phyloP scores from a whole-genome alignment of 2,113 vertebrate genomes.

The Dendropsophus ebraccatus region DNA sequence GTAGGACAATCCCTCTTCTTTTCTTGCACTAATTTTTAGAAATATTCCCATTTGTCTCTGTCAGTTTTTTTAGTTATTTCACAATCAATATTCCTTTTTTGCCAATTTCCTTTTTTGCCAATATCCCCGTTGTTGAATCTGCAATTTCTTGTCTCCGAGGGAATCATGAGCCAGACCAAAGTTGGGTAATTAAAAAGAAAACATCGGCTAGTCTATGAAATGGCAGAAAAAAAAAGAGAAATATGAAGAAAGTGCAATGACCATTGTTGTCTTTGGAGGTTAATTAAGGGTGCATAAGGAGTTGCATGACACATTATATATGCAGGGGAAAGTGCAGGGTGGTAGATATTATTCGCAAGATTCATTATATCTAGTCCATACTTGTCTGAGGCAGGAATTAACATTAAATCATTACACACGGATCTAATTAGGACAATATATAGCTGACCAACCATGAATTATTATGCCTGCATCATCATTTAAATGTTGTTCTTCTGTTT shows the following conservation, averaged over 20 bases:
- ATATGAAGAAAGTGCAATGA: not conserved
- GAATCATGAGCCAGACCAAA: not conserved
- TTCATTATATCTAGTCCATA: conserved; percentile 17
- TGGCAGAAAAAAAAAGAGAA: not conserved
- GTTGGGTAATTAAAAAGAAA: not conserved
- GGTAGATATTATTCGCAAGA: conserved; percentile 15
- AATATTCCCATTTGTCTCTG: no score
- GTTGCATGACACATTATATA: not conserved
- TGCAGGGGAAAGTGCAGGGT: not conserved
- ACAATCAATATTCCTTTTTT: not conserved
- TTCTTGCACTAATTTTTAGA: no score
- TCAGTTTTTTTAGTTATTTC: not conserved
- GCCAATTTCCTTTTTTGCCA: not conserved
- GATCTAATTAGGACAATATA: not conserved
- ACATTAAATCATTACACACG: not conserved
- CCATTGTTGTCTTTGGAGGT: not conserved
- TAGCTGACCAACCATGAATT: not conserved
- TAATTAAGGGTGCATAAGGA: not conserved
- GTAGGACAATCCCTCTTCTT: no score
- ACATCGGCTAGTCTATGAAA: not conserved
- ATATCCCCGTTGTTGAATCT: not conserved
- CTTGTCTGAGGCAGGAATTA: conserved; percentile 27
- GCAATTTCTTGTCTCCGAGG: not conserved
- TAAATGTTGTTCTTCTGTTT: not conserved
- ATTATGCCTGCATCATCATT: not conserved